Evolutionary conservation across 2,113 vertebrate genomes (phyloP).

Genomic region (Pachyramphus minor): DNA sequence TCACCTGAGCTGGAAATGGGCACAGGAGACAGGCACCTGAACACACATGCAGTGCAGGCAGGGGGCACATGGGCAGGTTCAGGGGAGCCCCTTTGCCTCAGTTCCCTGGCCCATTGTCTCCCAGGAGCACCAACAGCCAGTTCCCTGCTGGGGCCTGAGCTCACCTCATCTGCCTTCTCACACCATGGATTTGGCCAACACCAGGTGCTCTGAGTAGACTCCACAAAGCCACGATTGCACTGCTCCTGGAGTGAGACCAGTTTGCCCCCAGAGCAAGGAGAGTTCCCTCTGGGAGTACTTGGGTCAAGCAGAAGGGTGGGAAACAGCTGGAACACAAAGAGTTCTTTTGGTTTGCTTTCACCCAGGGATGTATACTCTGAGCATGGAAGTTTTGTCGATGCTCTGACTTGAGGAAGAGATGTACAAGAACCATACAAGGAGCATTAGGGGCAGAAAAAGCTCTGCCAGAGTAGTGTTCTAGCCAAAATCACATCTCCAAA

Average conservation of each 20-base stretch:
- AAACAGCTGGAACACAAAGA: not conserved
- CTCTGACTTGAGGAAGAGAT: not conserved
- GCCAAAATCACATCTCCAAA: not conserved
- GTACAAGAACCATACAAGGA: not conserved
- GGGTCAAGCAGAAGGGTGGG: not conserved
- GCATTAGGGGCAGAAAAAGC: not conserved
- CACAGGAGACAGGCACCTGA: not conserved
- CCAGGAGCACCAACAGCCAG: not conserved
- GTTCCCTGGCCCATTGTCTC: not conserved
- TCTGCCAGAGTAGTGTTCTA: not conserved
- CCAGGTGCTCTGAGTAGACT: not conserved
- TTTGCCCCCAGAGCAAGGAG: not conserved
- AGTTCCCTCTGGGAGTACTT: not conserved
- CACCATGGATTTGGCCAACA: not conserved
- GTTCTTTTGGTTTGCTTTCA: not conserved
- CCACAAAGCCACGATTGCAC: rapidly evolving
- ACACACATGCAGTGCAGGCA: not conserved
- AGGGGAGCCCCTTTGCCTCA: not conserved
- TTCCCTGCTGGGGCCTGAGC: not conserved
- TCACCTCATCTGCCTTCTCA: not conserved
- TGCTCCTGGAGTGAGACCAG: not conserved
- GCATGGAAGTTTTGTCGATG: not conserved
- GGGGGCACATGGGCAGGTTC: too few species aligned
- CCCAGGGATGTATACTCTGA: not conserved
- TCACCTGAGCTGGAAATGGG: not conserved